Base-by-base conservation (phyloP, 2,888 invertebrate genomes). In the Philonicus albiceps region DNA sequence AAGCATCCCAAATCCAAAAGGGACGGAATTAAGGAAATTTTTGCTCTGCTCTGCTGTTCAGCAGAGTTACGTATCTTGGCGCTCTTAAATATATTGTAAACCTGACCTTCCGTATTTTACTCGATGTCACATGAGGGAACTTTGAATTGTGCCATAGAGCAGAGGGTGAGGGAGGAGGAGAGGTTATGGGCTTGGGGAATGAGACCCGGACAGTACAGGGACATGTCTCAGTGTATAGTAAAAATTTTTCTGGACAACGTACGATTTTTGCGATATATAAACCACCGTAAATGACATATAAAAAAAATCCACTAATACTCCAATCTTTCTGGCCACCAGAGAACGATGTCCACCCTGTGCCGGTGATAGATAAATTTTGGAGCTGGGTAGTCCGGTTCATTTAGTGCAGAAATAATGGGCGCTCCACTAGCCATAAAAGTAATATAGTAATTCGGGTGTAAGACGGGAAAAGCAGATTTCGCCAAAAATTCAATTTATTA, bases 81-180 rank as follows among this genome's bases (percentile, higher is more conserved):
- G 19, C 64, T 43, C 43, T 64, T 83, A 83, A 83, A 83, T 83
- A 83, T 83, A 83, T 83, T 83, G 83, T 83, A 83, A 83, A 83
- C 83, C 83, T 83, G 83, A 83, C 83, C 83, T 83, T 83, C 31
- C 64, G 37, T 83, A 83, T 72, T 83, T 83, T 37, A 83, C 37
- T 64, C 22, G 64, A 72, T 83, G 64, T 31, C 31, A 34, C n/a
- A 81, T 31, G 81, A 22, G 49, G 40, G 31, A 27, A 2, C 55
- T 55, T 55, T 72, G 64, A 55, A 81, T 53, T 53, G 31, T 30
- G 22, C n/a, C n/a, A n/a, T n/a, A n/a, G n/a, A n/a, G n/a, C n/a
- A n/a, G n/a, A n/a, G 6, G 64, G 53, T n/a, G 7, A 27, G 7
- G 13, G 22, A 11, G 8, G 1, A 19, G 22, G 30, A n/a, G n/a